Conservation (phyloP, 2,888 invertebrate species). For the Nowickia ferox region DNA sequence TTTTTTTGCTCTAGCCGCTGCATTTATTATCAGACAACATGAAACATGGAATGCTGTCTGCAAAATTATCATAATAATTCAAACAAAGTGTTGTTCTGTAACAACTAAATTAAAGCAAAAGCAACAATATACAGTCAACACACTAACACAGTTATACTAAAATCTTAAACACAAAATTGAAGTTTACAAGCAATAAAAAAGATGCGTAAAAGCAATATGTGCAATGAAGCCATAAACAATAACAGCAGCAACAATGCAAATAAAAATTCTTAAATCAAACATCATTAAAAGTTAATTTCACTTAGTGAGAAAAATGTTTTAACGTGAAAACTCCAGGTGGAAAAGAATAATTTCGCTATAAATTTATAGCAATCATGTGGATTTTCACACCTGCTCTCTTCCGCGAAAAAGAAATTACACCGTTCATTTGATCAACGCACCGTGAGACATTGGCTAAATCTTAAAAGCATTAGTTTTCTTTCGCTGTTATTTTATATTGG, state of each 20-base stretch:
- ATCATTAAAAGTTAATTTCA: neutral
- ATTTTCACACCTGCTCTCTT: too few species aligned
- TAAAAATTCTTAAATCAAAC: conserved; percentile 5
- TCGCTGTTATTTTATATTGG: too few species aligned
- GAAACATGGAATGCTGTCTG: conserved; percentile 74
- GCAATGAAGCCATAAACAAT: conserved; percentile 5
- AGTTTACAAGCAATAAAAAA: neutral
- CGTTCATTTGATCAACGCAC: too few species aligned
- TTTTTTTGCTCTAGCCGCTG: conserved; percentile 38
- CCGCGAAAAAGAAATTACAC: too few species aligned
- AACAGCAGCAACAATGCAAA: neutral
- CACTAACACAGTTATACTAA: conserved; percentile 24
- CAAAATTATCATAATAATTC: conserved; percentile 74
- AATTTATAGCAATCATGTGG: too few species aligned
- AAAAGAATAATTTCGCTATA: too few species aligned
- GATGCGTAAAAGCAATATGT: conserved; percentile 7
- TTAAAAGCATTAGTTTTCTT: too few species aligned
- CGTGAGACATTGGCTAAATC: too few species aligned
- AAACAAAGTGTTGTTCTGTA: conserved; percentile 72
- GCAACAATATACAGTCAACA: neutral
- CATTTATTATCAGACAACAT: conserved; percentile 73
- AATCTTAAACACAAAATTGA: conserved; percentile 19
- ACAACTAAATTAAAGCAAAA: conserved; percentile 51
- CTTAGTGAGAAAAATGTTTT: neutral
- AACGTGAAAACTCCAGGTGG: neutral